A percentile compares a stretch with the other conserved stretches of the same genome.
Conservation (phyloP, 2,888 invertebrate species). For the Orthosia gracilis region DNA sequence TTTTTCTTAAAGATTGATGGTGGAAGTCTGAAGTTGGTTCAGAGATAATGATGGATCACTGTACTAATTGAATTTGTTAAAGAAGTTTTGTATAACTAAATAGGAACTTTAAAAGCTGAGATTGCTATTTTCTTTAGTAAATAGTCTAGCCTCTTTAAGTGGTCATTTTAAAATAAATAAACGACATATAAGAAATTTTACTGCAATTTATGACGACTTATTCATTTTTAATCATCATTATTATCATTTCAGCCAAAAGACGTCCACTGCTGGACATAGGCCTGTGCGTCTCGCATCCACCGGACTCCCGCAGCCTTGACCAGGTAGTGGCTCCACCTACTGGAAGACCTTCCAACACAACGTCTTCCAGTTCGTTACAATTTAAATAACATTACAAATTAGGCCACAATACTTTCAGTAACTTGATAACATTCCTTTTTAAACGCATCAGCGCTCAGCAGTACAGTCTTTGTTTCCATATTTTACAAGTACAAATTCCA, state of each 20-base stretch:
- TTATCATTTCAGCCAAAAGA: too few relatives aligned
- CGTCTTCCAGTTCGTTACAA: too few relatives aligned
- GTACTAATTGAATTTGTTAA: background rate
- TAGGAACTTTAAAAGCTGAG: background rate
- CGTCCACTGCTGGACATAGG: too few relatives aligned
- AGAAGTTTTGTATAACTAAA: background rate
- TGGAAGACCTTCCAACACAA: too few relatives aligned
- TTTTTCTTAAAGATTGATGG: slow-evolving; percentile 22
- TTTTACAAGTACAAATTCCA: background rate
- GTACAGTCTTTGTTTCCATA: background rate
- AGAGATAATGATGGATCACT: slow-evolving; percentile 13
- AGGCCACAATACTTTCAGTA: background rate
- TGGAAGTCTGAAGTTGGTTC: background rate
- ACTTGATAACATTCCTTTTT: background rate
- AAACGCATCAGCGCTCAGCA: background rate
- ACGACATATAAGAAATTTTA: background rate
- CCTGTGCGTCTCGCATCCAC: too few relatives aligned
- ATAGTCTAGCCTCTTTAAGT: background rate
- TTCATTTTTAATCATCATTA: background rate
- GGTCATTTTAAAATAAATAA: background rate
- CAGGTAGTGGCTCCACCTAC: too few relatives aligned
- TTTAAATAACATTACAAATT: background rate
- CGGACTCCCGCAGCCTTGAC: too few relatives aligned
- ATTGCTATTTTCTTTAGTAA: background rate
- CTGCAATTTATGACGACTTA: background rate